Evolutionary conservation across 2,888 invertebrate genomes (phyloP), one percentile per base, ranked within the genome.

Genomic region (Tinea pellionella): DNA sequence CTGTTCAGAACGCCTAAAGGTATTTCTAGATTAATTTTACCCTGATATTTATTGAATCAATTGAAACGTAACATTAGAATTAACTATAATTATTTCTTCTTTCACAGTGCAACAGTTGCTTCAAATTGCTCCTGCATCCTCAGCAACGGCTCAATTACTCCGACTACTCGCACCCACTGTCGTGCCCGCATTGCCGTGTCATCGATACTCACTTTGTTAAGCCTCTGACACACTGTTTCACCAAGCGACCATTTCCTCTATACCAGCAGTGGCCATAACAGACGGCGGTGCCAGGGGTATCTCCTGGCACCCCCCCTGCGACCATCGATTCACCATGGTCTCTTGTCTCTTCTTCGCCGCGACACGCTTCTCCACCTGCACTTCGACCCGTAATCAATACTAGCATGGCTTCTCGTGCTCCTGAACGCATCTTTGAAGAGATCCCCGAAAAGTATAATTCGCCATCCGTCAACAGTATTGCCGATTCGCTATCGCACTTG

Each of bases 131-230:
- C 63, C 91, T 97, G 69, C 93, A 94, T 79, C 94, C 96, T 12
- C 93, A 93, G 73, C 94, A 94, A 79, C 92, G 93, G 73, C 89
- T 97, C 68, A 95, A 94, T 87, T 98, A 95, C 90, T 97, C 96
- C 70, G 97, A 98, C 88, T 98, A 97, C 89, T 96, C 96, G 75
- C 96, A 95, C 77, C 92, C 94, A 70, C 92, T 96, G 74, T 92
- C 94, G 67, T 98, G 98, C 84, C 96, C 96, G 41, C 94, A 94
- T 80, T 98, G 98, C 89, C 92, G 94, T 70, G 91, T 92, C 60
- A 90, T 94, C 70, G 98, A 98, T 87, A 94, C 94, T 61, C 98
- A 98, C 89, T 98, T 98, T 89, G 96, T 97, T 68, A 97, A 97
- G 89, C 94, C 96, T 60, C 89, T 98, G 73, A 89, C 90, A 65